Evolutionary conservation across 1,140 invertebrate genomes (phyloP).

Genomic region (Glomeris maerens): DNA sequence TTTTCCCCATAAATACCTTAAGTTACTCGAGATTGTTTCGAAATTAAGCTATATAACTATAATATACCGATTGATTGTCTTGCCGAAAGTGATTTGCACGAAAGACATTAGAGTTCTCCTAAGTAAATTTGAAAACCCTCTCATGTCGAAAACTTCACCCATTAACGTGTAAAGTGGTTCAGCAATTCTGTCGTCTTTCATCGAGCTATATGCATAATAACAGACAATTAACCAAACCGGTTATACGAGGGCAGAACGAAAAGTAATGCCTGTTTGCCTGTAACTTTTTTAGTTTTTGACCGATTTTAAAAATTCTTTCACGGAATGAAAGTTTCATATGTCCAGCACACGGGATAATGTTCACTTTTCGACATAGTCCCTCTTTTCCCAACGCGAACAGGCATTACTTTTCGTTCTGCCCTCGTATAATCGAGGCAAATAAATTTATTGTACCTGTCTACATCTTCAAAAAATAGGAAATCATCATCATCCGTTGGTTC

Average conservation of each 20-base stretch:
- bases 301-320: too few relatives aligned
- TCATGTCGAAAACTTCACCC: conserved; percentile 76
- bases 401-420: too few relatives aligned
- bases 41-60: background rate
- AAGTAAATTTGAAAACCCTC: conserved; percentile 72
- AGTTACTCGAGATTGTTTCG: background rate
- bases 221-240: too few relatives aligned
- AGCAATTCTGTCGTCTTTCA: conserved; percentile 53
- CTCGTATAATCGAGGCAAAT: too few relatives aligned
- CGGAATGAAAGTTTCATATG: too few relatives aligned
- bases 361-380: too few relatives aligned
- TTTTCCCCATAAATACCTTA: conserved; percentile 11
- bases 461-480: conserved; percentile 26
- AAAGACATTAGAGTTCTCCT: conserved; percentile 74
- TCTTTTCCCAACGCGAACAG: conserved; percentile 9
- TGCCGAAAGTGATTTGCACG: conserved; percentile 79
- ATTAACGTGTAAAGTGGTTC: conserved; percentile 72
- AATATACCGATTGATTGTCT: conserved; percentile 66
- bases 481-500: conserved; percentile 28
- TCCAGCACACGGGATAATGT: too few relatives aligned
- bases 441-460: conserved; percentile 24
- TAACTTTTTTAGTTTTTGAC: too few relatives aligned
- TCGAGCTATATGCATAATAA: background rate
- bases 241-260: too few relatives aligned
- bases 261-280: too few relatives aligned